Percentiles rank a stretch among this genome's conserved stretches.
phyloP scores from a whole-genome alignment of 2,888 invertebrate genomes.

The Psylliodes chrysocephalus region DNA sequence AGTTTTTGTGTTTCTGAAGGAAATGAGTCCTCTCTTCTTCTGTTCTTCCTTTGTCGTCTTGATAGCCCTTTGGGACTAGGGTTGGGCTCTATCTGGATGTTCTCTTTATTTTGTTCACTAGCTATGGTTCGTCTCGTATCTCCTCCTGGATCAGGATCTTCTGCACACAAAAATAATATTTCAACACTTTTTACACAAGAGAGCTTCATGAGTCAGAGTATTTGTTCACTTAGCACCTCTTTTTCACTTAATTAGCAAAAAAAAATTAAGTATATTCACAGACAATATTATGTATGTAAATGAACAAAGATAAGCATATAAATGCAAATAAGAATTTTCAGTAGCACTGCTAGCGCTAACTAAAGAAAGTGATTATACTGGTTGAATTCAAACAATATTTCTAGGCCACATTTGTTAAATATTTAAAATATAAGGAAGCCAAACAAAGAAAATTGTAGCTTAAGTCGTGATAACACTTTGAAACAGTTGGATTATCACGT shows the following conservation, averaged over 20 bases:
- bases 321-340: conserved; percentile 6
- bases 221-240: conserved; percentile 27
- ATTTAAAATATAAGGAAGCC: neutral
- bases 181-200: conserved; percentile 35
- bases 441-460: neutral
- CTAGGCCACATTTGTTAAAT: neutral
- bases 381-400: neutral
- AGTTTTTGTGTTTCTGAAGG: conserved; percentile 50
- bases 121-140: conserved; percentile 55
- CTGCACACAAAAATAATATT: conserved; percentile 57
- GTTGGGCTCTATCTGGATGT: conserved; percentile 63
- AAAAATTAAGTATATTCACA: conserved; percentile 6
- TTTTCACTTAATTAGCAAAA: conserved; percentile 15
- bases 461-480: neutral
- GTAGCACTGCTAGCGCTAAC: conserved; percentile 4
- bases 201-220: conserved; percentile 13
- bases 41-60: conserved; percentile 68
- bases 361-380: neutral
- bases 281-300: conserved; percentile 15
- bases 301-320: conserved; percentile 13
- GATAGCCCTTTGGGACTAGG: conserved; percentile 66
- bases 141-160: conserved; percentile 64
- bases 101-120: conserved; percentile 57
- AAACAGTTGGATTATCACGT: neutral
- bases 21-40: conserved; percentile 52